Percentiles rank a stretch among this genome's conserved stretches.
Evolutionary conservation across 2,797 vertebrate species (phyloP).

Genomic region (Muscicapa striata): DNA sequence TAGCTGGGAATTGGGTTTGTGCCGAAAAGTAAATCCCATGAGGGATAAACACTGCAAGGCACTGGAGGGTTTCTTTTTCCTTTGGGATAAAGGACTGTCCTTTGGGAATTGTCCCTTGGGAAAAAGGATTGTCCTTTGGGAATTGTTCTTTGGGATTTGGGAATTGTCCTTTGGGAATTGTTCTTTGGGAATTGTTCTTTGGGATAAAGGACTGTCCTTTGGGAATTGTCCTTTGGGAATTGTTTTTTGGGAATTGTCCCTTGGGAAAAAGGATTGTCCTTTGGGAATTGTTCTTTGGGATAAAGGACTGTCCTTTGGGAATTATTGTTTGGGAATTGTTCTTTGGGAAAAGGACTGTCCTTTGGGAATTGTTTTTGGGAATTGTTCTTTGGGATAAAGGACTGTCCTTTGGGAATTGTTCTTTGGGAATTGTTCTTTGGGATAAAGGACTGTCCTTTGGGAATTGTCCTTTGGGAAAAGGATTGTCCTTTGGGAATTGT

Average conservation of each 20-base stretch:
- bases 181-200: too few relatives aligned
- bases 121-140: too few relatives aligned
- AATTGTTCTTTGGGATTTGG: background rate
- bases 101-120: too few relatives aligned
- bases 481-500: too few relatives aligned
- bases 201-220: background rate
- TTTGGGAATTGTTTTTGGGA: too few relatives aligned
- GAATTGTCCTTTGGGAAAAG: background rate
- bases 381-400: background rate
- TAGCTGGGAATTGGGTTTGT: background rate
- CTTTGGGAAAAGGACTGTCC: background rate
- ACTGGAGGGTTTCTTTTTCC: background rate
- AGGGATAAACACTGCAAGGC: fast-evolving
- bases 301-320: background rate
- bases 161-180: background rate
- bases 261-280: background rate
- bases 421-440: background rate
- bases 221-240: too few relatives aligned
- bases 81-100: background rate
- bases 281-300: background rate
- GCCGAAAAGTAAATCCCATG: fast-evolving
- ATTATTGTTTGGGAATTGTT: too few relatives aligned
- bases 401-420: background rate
- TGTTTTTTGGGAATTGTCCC: too few relatives aligned
- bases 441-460: background rate